A percentile compares a stretch with the other conserved stretches of the same genome.
Conservation (phyloP, 1,140 invertebrate genomes). For the Lucilia cuprina region DNA sequence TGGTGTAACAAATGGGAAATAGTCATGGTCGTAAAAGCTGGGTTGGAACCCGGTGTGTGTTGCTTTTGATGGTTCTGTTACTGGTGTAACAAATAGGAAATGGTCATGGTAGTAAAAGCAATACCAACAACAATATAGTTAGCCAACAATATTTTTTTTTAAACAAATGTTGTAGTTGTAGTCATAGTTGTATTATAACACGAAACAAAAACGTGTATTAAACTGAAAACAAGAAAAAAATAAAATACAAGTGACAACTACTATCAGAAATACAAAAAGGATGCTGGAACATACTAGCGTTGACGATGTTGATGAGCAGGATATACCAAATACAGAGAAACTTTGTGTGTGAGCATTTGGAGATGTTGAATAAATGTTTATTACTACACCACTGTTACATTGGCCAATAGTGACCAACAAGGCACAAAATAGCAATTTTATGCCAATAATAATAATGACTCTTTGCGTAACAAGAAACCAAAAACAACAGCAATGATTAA, state of each 20-base stretch:
- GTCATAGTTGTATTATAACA: background rate
- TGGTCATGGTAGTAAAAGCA: background rate
- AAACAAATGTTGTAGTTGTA: background rate
- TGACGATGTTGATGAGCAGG: background rate
- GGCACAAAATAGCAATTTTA: slow-evolving; percentile 29
- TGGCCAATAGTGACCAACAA: background rate
- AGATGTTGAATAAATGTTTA: background rate
- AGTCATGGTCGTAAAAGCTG: background rate
- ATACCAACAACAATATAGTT: background rate
- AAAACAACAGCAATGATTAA: background rate
- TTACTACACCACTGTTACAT: background rate
- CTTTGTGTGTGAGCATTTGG: no score
- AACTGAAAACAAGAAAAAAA: background rate
- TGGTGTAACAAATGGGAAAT: no score
- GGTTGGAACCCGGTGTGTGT: no score
- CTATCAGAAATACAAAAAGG: background rate
- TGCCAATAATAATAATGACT: slow-evolving; percentile 30
- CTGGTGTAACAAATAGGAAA: no score
- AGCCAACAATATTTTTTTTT: background rate
- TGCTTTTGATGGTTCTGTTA: no score
- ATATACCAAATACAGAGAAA: background rate
- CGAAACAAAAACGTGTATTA: background rate
- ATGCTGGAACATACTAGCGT: no score
- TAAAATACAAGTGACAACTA: background rate
- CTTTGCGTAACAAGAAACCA: background rate